phyloP scores from a whole-genome alignment of 2,888 invertebrate species.

The Caenorhabditis doughertyi region DNA sequence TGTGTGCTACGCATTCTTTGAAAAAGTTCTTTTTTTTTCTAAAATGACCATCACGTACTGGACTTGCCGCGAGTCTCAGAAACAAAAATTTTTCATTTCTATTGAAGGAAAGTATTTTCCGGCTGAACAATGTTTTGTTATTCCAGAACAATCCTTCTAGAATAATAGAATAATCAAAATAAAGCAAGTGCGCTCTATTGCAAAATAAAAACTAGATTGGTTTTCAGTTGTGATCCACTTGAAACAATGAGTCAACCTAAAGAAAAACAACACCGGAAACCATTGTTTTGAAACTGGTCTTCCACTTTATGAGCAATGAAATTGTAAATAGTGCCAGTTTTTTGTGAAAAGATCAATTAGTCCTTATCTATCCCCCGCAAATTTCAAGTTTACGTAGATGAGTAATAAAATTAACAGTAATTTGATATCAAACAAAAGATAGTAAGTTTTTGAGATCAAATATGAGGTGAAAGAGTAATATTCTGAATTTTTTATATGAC shows the following conservation, averaged over 20 bases:
- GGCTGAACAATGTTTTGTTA: no score
- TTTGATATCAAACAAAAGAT: background rate
- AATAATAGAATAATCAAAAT: background rate
- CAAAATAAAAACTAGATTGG: constrained; percentile 2
- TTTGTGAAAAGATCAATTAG: background rate
- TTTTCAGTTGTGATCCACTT: background rate
- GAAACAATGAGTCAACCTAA: background rate
- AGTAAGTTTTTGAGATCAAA: no score
- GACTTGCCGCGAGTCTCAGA: no score
- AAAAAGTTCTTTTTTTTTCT: no score
- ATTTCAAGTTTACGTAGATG: background rate
- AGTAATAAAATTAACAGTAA: background rate
- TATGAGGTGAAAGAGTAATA: no score
- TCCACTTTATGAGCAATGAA: background rate
- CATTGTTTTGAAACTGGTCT: constrained; percentile 10
- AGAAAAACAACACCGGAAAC: background rate
- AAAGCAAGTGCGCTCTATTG: background rate
- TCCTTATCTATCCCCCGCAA: background rate
- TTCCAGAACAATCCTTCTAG: background rate
- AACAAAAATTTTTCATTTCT: no score
- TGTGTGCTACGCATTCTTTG: constrained; percentile 31
- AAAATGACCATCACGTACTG: no score
- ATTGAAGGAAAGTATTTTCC: no score
- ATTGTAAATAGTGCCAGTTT: background rate
- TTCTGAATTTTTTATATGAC: no score